Conservation (phyloP, 2,888 invertebrate species). For the Congeria kusceri region DNA sequence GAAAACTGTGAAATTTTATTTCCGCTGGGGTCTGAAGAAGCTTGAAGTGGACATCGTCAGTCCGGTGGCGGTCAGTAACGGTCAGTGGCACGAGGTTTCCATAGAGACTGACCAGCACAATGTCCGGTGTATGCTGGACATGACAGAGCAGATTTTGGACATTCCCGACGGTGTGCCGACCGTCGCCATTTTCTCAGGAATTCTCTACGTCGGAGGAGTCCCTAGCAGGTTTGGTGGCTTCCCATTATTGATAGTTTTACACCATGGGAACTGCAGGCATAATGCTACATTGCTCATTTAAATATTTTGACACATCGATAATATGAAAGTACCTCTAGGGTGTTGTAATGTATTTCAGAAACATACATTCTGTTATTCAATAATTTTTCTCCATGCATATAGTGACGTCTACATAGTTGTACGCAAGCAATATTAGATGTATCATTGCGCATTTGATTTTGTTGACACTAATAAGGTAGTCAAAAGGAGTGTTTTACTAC, state of each 20-base stretch:
- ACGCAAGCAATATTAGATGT: neutral
- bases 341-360: too few relatives aligned
- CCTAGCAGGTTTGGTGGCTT: conserved; percentile 25
- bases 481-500: too few relatives aligned
- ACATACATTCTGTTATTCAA: too few relatives aligned
- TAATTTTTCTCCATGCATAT: too few relatives aligned
- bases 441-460: neutral
- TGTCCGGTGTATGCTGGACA: conserved; percentile 74
- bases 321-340: too few relatives aligned
- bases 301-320: too few relatives aligned
- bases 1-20: conserved; percentile 69
- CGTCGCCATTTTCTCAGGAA: conserved; percentile 65
- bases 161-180: conserved; percentile 59
- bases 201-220: conserved; percentile 75
- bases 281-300: too few relatives aligned
- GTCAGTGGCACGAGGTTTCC: conserved; percentile 98
- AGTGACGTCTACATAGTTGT: too few relatives aligned
- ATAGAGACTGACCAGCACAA: conserved; percentile 97
- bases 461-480: neutral
- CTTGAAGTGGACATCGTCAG: conserved; percentile 92
- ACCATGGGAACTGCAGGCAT: too few relatives aligned
- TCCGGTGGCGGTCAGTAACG: conserved; percentile 93
- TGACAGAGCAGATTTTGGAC: conserved; percentile 56
- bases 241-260: too few relatives aligned
- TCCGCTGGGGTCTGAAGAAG: conserved; percentile 63